Conservation (phyloP, 2,113 vertebrate genomes). For the Tricholaema leucomelas region DNA sequence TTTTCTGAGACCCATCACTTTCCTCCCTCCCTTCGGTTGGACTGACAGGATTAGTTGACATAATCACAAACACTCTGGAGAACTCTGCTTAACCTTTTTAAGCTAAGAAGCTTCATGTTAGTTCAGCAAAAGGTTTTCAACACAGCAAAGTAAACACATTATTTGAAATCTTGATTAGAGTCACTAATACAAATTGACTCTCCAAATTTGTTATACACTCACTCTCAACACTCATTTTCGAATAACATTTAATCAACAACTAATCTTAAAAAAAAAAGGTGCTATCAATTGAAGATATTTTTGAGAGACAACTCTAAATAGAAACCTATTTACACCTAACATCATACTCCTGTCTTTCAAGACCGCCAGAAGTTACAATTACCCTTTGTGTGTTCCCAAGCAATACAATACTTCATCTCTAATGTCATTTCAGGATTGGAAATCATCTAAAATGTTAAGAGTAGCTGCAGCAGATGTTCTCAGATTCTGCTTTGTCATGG, state of each 20-base stretch:
- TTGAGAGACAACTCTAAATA: not conserved
- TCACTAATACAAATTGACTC: not conserved
- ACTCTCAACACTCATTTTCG: not conserved
- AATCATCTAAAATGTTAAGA: slow-evolving; percentile 40
- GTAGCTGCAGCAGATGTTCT: not conserved
- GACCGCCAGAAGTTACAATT: not conserved
- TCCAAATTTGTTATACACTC: not conserved
- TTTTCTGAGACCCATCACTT: not conserved
- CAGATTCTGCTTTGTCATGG: not conserved
- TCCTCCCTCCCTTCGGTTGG: not conserved
- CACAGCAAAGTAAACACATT: not conserved
- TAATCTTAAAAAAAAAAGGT: not conserved
- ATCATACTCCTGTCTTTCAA: not conserved
- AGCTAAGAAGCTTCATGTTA: not conserved
- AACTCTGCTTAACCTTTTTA: not conserved
- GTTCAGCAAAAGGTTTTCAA: not conserved
- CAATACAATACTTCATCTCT: not conserved
- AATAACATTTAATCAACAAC: slow-evolving; percentile 8
- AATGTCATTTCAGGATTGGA: not conserved
- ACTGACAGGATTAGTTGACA: slow-evolving; percentile 19
- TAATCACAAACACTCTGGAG: not conserved
- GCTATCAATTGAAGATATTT: not conserved
- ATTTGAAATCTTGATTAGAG: slow-evolving; percentile 14
- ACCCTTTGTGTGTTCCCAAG: not conserved
- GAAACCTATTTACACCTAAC: not conserved